Evolutionary conservation across 2,888 invertebrate species (phyloP), one percentile per base, ranked within the genome.

Genomic region (Smittia sp.): DNA sequence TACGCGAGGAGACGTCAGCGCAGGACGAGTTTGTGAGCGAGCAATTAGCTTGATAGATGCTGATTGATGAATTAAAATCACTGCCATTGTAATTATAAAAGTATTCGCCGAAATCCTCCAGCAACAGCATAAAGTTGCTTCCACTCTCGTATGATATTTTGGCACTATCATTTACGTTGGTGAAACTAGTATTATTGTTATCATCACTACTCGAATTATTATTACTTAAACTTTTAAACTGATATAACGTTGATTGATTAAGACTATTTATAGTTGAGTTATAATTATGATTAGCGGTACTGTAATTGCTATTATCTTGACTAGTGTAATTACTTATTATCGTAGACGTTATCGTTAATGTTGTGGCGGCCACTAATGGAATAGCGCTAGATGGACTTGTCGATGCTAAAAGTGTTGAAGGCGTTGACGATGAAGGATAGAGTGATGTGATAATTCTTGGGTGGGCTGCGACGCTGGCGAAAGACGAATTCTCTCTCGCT

Each of bases 51-150:
- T 79, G 80, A 78, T 78, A 79, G 39, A 81, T 81, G 67, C 80
- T 80, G 72, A 77, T 79, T 11, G 81, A 81, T n/a, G 78, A 76
- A 76, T 81, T 82, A 22, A 77, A 77, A 77, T 77, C 76, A 74
- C 77, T 81, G n/a, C 80, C 80, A 75, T 83, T 83, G 75, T 80
- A 82, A 77, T 82, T 88, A 77, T 87, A 87, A 80, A 91, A 89
- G 81, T 90, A 91, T 80, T 91, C 91, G 82, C 90, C 91, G 79
- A 92, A 88, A 79, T 92, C 91, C 78, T 91, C 90, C 65, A 91
- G 87, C 74, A 90, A 81, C 80, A 88, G 84, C 85, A 89, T 85
- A 78, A 88, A 87, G 52, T 82, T 80, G 76, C 81, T 83, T 75
- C 82, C 82, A 22, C 79, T 78, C n/a, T 77, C 77, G 25, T 72